phyloP scores from a whole-genome alignment of 2,888 invertebrate genomes.

The Spilarctia lutea region DNA sequence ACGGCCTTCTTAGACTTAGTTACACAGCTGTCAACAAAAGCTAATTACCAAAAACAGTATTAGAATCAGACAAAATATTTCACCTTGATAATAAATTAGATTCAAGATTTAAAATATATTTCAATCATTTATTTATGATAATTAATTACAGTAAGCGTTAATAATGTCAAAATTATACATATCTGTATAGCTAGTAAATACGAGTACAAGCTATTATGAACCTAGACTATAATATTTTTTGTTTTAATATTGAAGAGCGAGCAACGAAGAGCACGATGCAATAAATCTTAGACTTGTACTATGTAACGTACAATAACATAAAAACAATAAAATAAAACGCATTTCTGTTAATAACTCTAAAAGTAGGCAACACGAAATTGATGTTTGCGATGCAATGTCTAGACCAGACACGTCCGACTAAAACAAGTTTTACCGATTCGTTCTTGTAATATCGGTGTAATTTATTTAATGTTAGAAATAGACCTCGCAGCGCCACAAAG shows the following conservation, averaged over 20 bases:
- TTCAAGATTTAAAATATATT: not conserved
- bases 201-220: constrained; percentile 1
- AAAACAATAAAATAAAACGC: constrained; percentile 38
- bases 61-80: not conserved
- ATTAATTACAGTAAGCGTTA: not conserved
- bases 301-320: constrained; percentile 25
- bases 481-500: constrained; percentile 82
- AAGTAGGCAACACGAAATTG: constrained; percentile 70
- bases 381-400: constrained; percentile 75
- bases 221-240: constrained; percentile 9
- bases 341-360: constrained; percentile 51
- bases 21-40: constrained; percentile 20
- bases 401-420: constrained; percentile 75
- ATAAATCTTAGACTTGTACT: constrained; percentile 31
- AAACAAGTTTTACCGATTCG: constrained; percentile 82
- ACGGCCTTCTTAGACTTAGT: constrained; percentile 15
- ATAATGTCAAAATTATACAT: not conserved
- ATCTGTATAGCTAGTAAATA: not conserved
- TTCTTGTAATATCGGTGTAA: constrained; percentile 85
- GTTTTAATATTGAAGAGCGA: constrained; percentile 3
- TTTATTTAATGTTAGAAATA: constrained; percentile 86
- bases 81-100: not conserved
- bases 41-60: constrained; percentile 5
- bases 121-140: not conserved
- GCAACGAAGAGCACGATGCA: constrained; percentile 20